Evolutionary conservation across 2,797 vertebrate species (phyloP), one percentile per base, ranked within the genome.

Genomic region (Silurus aristotelis): DNA sequence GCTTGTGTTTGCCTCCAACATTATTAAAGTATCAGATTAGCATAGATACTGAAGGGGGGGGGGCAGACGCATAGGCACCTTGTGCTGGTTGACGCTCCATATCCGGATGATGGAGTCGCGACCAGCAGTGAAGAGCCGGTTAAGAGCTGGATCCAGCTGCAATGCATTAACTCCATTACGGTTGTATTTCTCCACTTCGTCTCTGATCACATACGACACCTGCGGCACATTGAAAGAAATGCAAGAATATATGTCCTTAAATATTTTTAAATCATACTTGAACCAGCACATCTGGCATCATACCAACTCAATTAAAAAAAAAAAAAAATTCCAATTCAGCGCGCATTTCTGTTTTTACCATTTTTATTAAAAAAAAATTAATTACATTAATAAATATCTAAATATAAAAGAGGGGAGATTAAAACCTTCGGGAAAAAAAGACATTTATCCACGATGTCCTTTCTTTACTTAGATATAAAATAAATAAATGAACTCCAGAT

Each of bases 11-110:
- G 13, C 61, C 1, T 66, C 25, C 5, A 31, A 20, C 25, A 22
- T 77, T 60, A 38, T 60, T 38, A 38, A n/a, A 60, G 17, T 20
- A 38, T 38, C 56, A 6, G 55, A 78, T 78, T 19, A 78, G 19
- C 31, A 38, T 8, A 61, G 31, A 15, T 1, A n/a, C 9, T 61
- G 27, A 79, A 79, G 0, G 3, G 5, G 12, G 43, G 56, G 56
- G 5, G 19, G 61, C 20, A 46, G 76, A 79, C 13, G 43, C 31
- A 63, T n/a, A n/a, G 76, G 86, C 93, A 99, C 98, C 95, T 99
- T 99, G 95, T 99, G 98, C 92, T 99, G 98, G 93, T 96, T 99
- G 93, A 99, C 97, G 38, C 97, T 99, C 98, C 98, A 99, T 97
- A 99, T 99, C 90, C 98, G 95, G 90, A 99, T 97, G 90, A 99